These are phyloP conservation scores for Scomber japonicus DNA, from an alignment of 2,113 vertebrate species.

Conservation along the genomic window DNA sequence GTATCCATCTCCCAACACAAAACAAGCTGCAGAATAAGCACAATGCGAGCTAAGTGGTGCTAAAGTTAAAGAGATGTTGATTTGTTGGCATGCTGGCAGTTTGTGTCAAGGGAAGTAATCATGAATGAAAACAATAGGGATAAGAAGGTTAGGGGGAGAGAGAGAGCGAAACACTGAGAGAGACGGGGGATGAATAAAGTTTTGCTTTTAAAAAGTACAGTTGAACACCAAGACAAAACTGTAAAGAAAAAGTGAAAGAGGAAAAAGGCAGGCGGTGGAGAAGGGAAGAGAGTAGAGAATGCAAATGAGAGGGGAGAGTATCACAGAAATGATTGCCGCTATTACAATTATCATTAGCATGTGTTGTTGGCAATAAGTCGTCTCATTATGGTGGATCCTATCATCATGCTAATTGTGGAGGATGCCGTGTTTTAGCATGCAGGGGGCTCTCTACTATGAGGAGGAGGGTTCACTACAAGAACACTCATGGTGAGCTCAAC, in stretches of 20 bases:
- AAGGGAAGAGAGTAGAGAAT: conserved; percentile 67
- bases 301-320: conserved; percentile 71
- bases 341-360: conserved; percentile 82
- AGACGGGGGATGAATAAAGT: conserved; percentile 26
- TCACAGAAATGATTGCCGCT: conserved; percentile 74
- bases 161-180: conserved; percentile 16
- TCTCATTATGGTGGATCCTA: conserved; percentile 76
- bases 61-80: conserved; percentile 83
- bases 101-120: conserved; percentile 76
- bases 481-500: conserved; percentile 1
- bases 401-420: conserved; percentile 79
- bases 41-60: conserved; percentile 78
- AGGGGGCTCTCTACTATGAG: conserved; percentile 49
- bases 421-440: conserved; percentile 72
- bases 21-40: conserved; percentile 83
- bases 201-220: conserved; percentile 20
- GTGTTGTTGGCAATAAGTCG: conserved; percentile 75
- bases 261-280: conserved; percentile 31
- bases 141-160: conserved; percentile 43
- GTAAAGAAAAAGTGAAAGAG: conserved; percentile 30
- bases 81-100: conserved; percentile 75
- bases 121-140: conserved; percentile 73
- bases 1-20: conserved; percentile 77
- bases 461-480: conserved; percentile 39
- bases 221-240: conserved; percentile 41